Base-by-base conservation (phyloP, 2,113 vertebrate species). In the Scomber japonicus region DNA sequence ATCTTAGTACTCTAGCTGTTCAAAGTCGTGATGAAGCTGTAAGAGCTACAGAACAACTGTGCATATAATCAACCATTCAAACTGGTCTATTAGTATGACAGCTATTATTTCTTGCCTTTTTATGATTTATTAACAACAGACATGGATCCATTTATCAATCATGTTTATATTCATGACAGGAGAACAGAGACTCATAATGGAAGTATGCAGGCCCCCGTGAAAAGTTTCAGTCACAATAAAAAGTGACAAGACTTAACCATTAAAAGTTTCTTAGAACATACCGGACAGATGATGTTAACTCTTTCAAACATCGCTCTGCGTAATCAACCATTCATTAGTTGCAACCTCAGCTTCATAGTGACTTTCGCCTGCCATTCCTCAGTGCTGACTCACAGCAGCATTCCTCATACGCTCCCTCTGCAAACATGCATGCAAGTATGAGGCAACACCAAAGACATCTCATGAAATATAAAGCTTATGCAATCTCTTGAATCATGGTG, bases 331-430 rank as follows among this genome's bases (percentile, higher is more conserved):
- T 27, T 27, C 24, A 27, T 27, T 27, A 27, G 24, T 2, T 27
- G 24, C 51, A 16, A 31, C 35, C 45, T 79, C 51, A 45, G 51
- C 31, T 78, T 77, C 55, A 6, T 19, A 9, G 48, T 80, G 75
- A 69, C 63, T 84, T 71, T 61, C 46, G 5, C 40, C 45, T 78
- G 82, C 51, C 14, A 3, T 81, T 75, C 54, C 53, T 48, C 66
- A 27, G 27, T 75, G 87, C 88, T 93, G 86, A 92, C 82, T 90
- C 88, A 90, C 53, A 44, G 71, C 75, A 78, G 70, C 75, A 80
- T 86, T 88, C 81, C 87, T 89, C 78, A 35, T 50, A 50, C 40
- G 3, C 68, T 55, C 21, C 30, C 56, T 57, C 68, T 78, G 71
- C 86, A 88, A 88, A 87, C 70, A 92, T 71, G 76, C 83, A 91